Percentiles rank a stretch among this genome's conserved stretches.
Evolutionary conservation across 2,888 invertebrate species (phyloP).

Genomic region (Liopterus haemorrhoidalis): DNA sequence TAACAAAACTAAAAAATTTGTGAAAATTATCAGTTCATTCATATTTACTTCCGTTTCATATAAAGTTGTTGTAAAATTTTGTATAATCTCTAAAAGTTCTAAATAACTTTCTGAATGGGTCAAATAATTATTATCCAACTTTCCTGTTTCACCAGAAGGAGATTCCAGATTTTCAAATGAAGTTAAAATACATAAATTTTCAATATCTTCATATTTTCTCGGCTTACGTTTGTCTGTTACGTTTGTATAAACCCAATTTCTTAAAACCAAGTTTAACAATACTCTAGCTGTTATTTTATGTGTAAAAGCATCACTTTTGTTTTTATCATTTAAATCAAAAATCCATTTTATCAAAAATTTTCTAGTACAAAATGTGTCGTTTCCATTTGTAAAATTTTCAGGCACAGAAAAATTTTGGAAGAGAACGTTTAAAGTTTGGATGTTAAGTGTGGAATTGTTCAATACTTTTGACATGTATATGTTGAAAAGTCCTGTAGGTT

Average conservation of each 20-base stretch:
- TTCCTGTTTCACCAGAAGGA: no score
- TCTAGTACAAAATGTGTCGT: constrained; percentile 26
- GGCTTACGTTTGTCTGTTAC: background rate
- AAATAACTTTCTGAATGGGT: constrained; percentile 9
- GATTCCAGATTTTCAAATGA: constrained; percentile 36
- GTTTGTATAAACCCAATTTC: constrained; percentile 8
- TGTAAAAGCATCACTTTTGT: constrained; percentile 25
- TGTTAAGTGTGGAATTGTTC: constrained; percentile 40
- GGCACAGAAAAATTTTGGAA: constrained; percentile 40
- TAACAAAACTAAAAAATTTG: constrained; percentile 26
- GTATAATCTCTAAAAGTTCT: constrained; percentile 4
- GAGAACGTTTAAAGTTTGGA: constrained; percentile 42
- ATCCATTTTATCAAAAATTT: constrained; percentile 35
- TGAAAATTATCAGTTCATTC: constrained; percentile 13
- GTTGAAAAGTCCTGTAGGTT: constrained; percentile 41
- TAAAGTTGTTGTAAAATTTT: constrained; percentile 8
- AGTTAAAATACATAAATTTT: constrained; percentile 36
- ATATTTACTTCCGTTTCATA: background rate
- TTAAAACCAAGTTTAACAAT: constrained; percentile 38
- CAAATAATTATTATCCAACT: constrained; percentile 15
- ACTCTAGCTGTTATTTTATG: constrained; percentile 34
- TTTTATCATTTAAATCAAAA: constrained; percentile 33
- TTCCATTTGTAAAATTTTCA: constrained; percentile 31
- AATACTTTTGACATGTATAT: constrained; percentile 44
- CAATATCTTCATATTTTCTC: constrained; percentile 30